phyloP scores from a whole-genome alignment of 2,797 vertebrate genomes.

The Pyrocephalus nanus region DNA sequence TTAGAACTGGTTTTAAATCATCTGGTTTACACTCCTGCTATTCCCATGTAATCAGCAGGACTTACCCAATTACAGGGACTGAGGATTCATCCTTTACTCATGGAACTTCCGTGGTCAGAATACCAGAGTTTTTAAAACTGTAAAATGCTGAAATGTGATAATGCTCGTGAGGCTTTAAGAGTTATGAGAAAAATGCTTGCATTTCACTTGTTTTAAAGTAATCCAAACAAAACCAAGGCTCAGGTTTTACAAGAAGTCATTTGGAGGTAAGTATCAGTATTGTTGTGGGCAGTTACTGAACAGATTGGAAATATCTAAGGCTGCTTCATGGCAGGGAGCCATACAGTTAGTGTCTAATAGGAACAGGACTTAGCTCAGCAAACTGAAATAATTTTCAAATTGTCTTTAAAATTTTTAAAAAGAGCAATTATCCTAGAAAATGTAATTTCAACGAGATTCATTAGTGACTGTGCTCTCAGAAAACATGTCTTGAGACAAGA shows the following conservation, averaged over 20 bases:
- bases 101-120: neutral
- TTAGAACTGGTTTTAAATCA: slow-evolving; percentile 45
- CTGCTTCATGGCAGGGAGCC: neutral
- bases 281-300: neutral
- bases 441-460: neutral
- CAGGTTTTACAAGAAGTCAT: neutral
- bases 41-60: neutral
- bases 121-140: neutral
- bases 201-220: slow-evolving; percentile 19
- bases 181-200: neutral
- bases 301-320: neutral
- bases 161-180: neutral
- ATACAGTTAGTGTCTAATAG: neutral
- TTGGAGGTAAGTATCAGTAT: neutral
- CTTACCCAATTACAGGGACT: neutral
- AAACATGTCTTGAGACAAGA: slow-evolving; percentile 31
- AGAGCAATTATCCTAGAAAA: slow-evolving; percentile 20
- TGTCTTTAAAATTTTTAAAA: neutral
- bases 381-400: neutral
- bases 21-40: neutral
- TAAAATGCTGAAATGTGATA: neutral
- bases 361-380: neutral
- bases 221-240: neutral
- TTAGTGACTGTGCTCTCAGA: neutral
- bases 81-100: neutral